A percentile compares a stretch with the other conserved stretches of the same genome.
These are phyloP conservation scores for Drosophila dunni DNA, from an alignment of 1,140 invertebrate genomes.

Conservation along the genomic window DNA sequence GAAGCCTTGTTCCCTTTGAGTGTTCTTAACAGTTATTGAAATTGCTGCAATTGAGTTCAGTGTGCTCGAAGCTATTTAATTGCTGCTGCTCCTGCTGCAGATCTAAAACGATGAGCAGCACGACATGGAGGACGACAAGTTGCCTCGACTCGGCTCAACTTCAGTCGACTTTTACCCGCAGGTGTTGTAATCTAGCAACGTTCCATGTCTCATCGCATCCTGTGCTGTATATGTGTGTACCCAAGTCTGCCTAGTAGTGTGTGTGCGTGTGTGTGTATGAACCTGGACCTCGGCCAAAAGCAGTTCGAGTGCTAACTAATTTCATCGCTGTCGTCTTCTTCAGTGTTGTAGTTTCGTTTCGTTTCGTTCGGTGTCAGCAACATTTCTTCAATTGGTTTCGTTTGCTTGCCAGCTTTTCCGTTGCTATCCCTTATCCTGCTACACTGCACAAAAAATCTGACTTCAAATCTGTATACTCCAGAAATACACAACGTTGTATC, in stretches of 20 bases:
- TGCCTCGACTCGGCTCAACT: slow-evolving; percentile 4
- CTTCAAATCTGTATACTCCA: no score
- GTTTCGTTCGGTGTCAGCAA: slow-evolving; percentile 74
- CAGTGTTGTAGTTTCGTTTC: slow-evolving; percentile 70
- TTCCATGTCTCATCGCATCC: slow-evolving; percentile 28
- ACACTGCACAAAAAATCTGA: neutral
- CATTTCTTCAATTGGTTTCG: slow-evolving; percentile 79
- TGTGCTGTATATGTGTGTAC: slow-evolving; percentile 25
- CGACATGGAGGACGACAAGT: neutral
- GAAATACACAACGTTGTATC: no score
- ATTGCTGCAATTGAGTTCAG: slow-evolving; percentile 74
- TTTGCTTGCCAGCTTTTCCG: slow-evolving; percentile 44
- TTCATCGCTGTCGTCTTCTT: slow-evolving; percentile 68
- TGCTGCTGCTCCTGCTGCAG: slow-evolving; percentile 49
- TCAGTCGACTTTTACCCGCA: slow-evolving; percentile 61
- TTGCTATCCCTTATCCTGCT: neutral
- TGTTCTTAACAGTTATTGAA: slow-evolving; percentile 77
- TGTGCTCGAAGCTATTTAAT: slow-evolving; percentile 77
- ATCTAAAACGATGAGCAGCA: slow-evolving; percentile 4
- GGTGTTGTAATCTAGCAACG: slow-evolving; percentile 76
- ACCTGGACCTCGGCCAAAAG: slow-evolving; percentile 65
- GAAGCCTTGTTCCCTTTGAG: slow-evolving; percentile 51
- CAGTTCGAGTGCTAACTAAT: slow-evolving; percentile 80
- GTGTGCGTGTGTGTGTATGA: slow-evolving; percentile 12
- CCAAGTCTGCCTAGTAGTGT: neutral